phyloP scores from a whole-genome alignment of 2,888 invertebrate genomes.

The Azorinus chamasolen region DNA sequence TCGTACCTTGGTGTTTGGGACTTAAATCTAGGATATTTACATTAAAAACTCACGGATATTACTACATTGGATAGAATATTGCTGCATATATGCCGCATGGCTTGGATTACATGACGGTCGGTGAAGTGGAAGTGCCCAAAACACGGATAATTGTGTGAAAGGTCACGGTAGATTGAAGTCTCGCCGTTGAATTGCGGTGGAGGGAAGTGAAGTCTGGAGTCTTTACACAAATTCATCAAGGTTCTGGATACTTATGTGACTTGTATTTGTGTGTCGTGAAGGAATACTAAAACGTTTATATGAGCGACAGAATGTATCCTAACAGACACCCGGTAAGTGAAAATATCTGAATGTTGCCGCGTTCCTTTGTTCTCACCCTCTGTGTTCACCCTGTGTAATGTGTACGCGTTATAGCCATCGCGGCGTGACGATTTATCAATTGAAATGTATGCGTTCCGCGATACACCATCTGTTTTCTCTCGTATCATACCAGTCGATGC shows the following conservation, averaged over 20 bases:
- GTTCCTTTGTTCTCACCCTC: slow-evolving; percentile 65
- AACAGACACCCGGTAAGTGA: slow-evolving; percentile 83
- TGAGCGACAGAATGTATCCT: slow-evolving; percentile 79
- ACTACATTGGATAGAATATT: too few relatives aligned
- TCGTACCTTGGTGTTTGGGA: slow-evolving; percentile 39
- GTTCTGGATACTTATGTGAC: slow-evolving; percentile 11
- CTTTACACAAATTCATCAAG: neutral
- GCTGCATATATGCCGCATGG: too few relatives aligned
- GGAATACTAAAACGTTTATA: slow-evolving; percentile 33
- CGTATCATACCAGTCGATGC: neutral
- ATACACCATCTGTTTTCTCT: slow-evolving; percentile 33
- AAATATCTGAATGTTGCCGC: slow-evolving; percentile 32
- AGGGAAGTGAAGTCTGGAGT: too few relatives aligned
- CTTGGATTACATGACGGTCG: too few relatives aligned
- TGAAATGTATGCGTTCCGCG: neutral
- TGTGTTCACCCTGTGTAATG: slow-evolving; percentile 46
- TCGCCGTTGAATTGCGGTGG: too few relatives aligned
- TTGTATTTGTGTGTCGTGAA: slow-evolving; percentile 10
- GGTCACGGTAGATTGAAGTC: too few relatives aligned
- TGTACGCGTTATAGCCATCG: slow-evolving; percentile 31
- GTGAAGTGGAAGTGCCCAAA: too few relatives aligned
- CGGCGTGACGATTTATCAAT: neutral
- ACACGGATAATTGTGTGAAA: too few relatives aligned
- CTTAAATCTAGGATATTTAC: neutral
- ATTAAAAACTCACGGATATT: too few relatives aligned